Base-by-base conservation (phyloP, 1,140 invertebrate genomes). In the Trachymyrmex cornetzi region DNA sequence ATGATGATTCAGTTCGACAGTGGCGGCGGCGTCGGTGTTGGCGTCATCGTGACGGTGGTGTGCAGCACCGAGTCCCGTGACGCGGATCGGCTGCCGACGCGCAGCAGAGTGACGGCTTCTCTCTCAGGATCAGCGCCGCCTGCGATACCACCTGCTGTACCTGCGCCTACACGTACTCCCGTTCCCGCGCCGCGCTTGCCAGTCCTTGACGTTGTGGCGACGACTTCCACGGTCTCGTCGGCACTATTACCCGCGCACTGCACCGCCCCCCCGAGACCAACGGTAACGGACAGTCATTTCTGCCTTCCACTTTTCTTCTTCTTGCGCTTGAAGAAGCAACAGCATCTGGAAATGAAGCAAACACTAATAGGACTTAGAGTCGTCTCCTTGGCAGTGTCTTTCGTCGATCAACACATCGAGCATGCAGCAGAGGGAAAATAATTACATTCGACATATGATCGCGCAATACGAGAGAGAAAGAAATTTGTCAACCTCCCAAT, bases 261-360 rank as follows among this genome's bases (percentile, higher is more conserved):
- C 92, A 93, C 91, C 87, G 93, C 92, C 74, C 93, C 94, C 88
- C 94, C 93, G 71, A 94, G 93, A 74, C 92, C 94, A 88, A 94
- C 92, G 85, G 93, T 91, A 90, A 94, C 92, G 79, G 94, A 95
- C 94, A 97, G 97, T 98, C 97, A 98, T 97, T 98, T 98, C 94
- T 97, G 97, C 92, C 97, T 96, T 81, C 97, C 97, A 92, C 97
- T 97, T 94, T 99, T 99, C 97, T 99, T 99, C 98, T 99, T 99
- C 97, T 98, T 98, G 95, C 98, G 97, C 95, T 98, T 98, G 97
- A 99, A 99, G 97, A 99, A 99, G 96, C 98, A 99, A 96, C 98
- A 99, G 96, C 98, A 98, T 96, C 98, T 99, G 97, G 94, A 97
- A 97, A 96, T 96, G 90, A 95, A 95, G 92, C 93, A 94, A 94